A percentile compares a stretch with the other conserved stretches of the same genome.
phyloP scores from a whole-genome alignment of 2,888 invertebrate genomes.

The Perdita meconis region DNA sequence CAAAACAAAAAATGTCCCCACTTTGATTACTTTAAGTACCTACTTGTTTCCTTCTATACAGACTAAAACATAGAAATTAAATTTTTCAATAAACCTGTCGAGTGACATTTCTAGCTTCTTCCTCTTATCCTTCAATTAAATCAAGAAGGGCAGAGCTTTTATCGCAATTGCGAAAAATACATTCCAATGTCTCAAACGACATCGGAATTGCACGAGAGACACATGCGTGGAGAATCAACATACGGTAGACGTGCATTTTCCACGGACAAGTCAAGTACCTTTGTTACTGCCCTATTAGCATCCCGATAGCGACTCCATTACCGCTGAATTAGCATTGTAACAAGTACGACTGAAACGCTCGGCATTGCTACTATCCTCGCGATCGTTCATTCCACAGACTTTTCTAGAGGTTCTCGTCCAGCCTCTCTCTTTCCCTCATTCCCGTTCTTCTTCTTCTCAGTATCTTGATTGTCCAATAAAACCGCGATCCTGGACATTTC shows the following conservation, averaged over 20 bases:
- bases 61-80: no score
- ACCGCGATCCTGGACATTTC: slow-evolving; percentile 47
- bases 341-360: slow-evolving; percentile 35
- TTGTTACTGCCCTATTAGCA: slow-evolving; percentile 37
- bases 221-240: neutral
- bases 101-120: no score
- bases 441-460: slow-evolving; percentile 15
- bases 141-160: no score
- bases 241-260: slow-evolving; percentile 6
- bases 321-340: slow-evolving; percentile 40
- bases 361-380: slow-evolving; percentile 20
- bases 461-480: slow-evolving; percentile 57
- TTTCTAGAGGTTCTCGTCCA: slow-evolving; percentile 12
- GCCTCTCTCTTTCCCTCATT: neutral
- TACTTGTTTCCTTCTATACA: no score
- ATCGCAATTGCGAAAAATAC: no score
- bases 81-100: no score
- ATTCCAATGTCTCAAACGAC: neutral
- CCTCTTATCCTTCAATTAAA: no score
- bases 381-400: slow-evolving; percentile 27
- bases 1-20: no score
- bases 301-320: slow-evolving; percentile 46
- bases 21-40: no score
- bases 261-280: slow-evolving; percentile 46
- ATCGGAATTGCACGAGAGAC: neutral